Conservation (phyloP, 2,113 vertebrate species). For the Corynorhinus townsendii region DNA sequence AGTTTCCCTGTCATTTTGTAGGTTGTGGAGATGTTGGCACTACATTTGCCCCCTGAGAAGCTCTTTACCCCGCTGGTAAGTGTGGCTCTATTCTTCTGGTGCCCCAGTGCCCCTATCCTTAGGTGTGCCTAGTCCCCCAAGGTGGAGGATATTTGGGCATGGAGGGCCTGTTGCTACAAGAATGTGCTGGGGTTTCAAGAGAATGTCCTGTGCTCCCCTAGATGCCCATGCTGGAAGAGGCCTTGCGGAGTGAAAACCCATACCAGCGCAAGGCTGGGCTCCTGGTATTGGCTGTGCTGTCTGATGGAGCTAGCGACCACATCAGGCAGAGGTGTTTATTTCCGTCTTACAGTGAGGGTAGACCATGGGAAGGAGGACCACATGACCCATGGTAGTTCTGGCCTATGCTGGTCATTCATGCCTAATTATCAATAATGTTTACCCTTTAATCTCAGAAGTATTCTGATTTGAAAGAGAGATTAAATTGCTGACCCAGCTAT, state of each 20-base stretch:
- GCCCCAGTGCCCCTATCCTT: too few species aligned
- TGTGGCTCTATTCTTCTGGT: not conserved
- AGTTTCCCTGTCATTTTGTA: slow-evolving; percentile 53
- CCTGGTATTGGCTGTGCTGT: slow-evolving; percentile 90
- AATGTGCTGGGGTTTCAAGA: not conserved
- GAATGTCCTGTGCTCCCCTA: slow-evolving; percentile 25
- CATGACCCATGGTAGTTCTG: not conserved
- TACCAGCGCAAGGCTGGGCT: slow-evolving; percentile 90
- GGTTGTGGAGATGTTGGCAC: slow-evolving; percentile 91
- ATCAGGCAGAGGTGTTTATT: slow-evolving; percentile 86
- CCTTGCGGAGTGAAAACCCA: slow-evolving; percentile 82
- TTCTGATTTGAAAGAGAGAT: not conserved
- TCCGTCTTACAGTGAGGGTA: too few species aligned
- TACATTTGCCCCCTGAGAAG: slow-evolving; percentile 91
- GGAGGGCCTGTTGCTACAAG: not conserved
- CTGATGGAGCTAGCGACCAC: slow-evolving; percentile 92
- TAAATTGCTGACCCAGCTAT: not conserved
- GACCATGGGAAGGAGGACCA: not conserved
- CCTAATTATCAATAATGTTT: not conserved
- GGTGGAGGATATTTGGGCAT: not conserved
- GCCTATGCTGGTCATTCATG: not conserved
- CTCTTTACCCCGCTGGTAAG: slow-evolving; percentile 88
- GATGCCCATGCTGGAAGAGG: slow-evolving; percentile 85
- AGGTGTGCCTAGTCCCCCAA: not conserved
- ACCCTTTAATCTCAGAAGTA: not conserved